Percentiles rank a stretch among this genome's conserved stretches.
Conservation (phyloP, 2,113 vertebrate genomes). For the Amia ocellicauda region DNA sequence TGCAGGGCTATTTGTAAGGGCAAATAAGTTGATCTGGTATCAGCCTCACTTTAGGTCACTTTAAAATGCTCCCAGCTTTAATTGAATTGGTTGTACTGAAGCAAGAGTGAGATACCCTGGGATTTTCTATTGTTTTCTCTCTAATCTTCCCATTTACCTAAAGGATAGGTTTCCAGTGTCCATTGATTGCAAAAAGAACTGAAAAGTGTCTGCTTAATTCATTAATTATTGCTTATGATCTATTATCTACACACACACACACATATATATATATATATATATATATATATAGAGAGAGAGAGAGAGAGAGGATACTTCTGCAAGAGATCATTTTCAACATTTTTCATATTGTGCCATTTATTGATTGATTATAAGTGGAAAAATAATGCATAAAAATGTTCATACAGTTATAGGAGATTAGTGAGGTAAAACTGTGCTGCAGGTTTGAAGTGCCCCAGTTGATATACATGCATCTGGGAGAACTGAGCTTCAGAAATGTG, state of each 20-base stretch:
- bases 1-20: constrained; percentile 2
- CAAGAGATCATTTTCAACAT: no score
- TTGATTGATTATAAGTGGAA: no score
- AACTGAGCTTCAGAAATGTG: no score
- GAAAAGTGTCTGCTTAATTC: background rate
- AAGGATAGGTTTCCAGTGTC: background rate
- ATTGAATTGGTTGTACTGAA: constrained; percentile 13
- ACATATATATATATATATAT: no score
- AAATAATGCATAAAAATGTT: no score
- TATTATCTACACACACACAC: background rate
- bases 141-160: background rate
- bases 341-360: no score
- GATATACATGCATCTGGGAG: no score
- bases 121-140: background rate
- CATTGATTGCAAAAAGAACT: background rate
- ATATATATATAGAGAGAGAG: no score
- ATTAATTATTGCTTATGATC: background rate
- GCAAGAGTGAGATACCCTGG: background rate
- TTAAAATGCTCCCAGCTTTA: constrained; percentile 11
- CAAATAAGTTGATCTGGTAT: constrained; percentile 14
- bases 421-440: no score
- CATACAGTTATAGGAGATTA: no score
- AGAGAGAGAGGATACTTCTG: no score
- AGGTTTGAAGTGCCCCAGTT: no score
- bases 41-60: constrained; percentile 7